A percentile compares a stretch with the other conserved stretches of the same genome.
Evolutionary conservation across 2,113 vertebrate species (phyloP).

Genomic region (Dendrocopos noguchii): DNA sequence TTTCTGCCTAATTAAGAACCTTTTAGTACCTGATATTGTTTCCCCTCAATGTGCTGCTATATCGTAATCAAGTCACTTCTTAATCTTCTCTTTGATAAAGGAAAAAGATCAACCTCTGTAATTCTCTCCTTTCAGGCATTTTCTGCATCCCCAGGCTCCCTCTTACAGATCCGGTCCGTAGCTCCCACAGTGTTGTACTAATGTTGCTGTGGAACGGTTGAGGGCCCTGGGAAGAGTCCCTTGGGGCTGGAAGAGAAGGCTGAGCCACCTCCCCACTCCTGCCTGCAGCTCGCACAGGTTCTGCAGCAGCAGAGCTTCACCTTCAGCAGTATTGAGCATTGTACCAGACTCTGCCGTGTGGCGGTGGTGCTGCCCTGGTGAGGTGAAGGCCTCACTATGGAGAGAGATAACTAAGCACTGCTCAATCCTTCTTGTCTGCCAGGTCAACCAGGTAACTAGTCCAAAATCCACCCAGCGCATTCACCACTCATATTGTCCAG

Average conservation of each 20-base stretch:
- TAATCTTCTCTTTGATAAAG: conserved; percentile 67
- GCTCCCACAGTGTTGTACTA: neutral
- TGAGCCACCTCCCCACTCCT: neutral
- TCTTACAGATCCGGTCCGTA: neutral
- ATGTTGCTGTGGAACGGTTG: neutral
- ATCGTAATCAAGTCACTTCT: conserved; percentile 69
- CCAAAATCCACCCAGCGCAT: neutral
- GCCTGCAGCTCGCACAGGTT: neutral
- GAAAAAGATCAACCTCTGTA: conserved; percentile 45
- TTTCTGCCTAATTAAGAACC: conserved; percentile 68
- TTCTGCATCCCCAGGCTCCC: conserved; percentile 5
- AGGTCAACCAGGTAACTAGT: neutral
- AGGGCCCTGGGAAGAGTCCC: conserved; percentile 11
- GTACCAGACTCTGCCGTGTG: neutral
- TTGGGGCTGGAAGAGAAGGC: neutral
- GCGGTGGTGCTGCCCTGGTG: neutral
- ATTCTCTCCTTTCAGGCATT: conserved; percentile 44
- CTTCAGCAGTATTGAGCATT: neutral
- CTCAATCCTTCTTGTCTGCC: neutral
- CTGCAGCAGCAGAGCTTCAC: neutral
- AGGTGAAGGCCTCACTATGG: neutral
- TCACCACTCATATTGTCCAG: neutral
- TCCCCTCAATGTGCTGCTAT: conserved; percentile 43
- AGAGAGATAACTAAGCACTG: neutral
- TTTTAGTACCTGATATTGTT: conserved; percentile 70